Conservation (phyloP, 2,113 vertebrate genomes). For the Panthera tigris region DNA sequence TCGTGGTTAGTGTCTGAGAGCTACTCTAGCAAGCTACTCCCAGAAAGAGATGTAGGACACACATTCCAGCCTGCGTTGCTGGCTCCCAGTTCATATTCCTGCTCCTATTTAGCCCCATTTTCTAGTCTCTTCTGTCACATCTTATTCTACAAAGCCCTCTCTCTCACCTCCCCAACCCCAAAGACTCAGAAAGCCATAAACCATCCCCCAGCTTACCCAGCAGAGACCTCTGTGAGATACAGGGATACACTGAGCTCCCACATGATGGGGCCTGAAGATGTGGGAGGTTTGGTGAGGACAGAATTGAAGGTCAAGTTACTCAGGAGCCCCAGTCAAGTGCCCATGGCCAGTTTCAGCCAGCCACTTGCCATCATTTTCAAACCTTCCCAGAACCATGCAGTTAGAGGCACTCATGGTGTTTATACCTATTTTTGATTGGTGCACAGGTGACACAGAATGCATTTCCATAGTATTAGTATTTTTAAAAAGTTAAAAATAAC, state of each 20-base stretch:
- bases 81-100: not conserved
- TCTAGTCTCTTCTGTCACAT: not conserved
- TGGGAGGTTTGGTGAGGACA: not conserved
- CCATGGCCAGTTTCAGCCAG: not conserved
- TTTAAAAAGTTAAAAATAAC: not conserved
- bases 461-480: not conserved
- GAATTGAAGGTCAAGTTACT: not conserved
- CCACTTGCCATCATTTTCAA: not conserved
- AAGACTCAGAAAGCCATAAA: rapidly evolving
- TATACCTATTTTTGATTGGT: not conserved
- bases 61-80: not conserved
- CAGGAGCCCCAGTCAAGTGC: not conserved
- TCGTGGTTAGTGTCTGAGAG: not conserved
- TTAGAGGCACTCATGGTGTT: not conserved
- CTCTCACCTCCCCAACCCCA: not conserved
- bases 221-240: not conserved
- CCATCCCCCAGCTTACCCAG: not conserved
- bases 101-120: not conserved
- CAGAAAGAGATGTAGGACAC: not conserved
- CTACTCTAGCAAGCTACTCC: not conserved
- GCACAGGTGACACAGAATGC: not conserved
- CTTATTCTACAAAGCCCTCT: not conserved
- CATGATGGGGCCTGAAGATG: not conserved
- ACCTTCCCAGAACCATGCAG: not conserved
- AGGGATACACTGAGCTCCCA: not conserved